Evolutionary conservation across 2,113 vertebrate species (phyloP).

Genomic region (Penelope pileata): DNA sequence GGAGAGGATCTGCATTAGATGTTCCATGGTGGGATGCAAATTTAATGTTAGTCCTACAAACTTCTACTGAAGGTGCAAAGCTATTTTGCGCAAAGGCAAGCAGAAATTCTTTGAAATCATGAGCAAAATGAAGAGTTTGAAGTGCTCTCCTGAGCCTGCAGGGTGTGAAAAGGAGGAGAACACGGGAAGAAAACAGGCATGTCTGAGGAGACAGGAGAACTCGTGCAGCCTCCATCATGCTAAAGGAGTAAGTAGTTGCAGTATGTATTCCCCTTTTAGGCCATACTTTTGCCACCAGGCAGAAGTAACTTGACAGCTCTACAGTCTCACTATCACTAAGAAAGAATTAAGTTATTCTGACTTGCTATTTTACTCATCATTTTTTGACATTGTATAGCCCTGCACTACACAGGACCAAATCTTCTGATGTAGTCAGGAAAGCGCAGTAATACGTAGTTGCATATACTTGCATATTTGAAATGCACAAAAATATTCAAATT

Average conservation of each 20-base stretch:
- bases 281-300: background rate
- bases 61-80: background rate
- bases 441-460: background rate
- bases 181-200: slow-evolving; percentile 8
- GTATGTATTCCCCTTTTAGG: background rate
- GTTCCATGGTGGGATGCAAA: background rate
- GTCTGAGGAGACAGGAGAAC: slow-evolving; percentile 12
- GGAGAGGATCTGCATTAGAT: background rate
- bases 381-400: background rate
- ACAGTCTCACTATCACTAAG: background rate
- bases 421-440: background rate
- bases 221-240: background rate
- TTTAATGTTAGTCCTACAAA: background rate
- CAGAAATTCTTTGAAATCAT: background rate
- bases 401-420: background rate
- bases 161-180: background rate
- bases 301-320: slow-evolving; percentile 5
- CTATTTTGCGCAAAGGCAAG: background rate
- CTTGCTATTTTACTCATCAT: background rate
- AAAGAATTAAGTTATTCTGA: background rate
- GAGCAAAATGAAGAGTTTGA: background rate
- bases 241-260: background rate
- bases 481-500: background rate
- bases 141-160: background rate
- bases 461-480: background rate